Evolutionary conservation across 2,113 vertebrate genomes (phyloP), one percentile per base, ranked within the genome.

Genomic region (Corvus moneduloides): DNA sequence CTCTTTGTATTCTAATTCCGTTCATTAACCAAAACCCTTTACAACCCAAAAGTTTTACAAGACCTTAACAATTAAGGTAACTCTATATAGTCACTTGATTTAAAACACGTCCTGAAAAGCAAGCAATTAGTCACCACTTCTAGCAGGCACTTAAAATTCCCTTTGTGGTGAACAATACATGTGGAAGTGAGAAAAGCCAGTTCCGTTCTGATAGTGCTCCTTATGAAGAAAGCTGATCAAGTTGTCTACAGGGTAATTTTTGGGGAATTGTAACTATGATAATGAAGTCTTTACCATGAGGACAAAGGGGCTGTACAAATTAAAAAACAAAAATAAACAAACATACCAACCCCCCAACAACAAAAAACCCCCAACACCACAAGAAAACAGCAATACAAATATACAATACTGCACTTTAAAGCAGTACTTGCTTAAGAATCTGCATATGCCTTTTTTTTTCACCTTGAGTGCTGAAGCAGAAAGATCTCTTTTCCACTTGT

Each of bases 91-190:
- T 94, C 68, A 90, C 88, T 80, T 90, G 82, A 95, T 94, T 94
- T 93, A 93, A 92, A 96, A 90, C 72, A 67, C 13, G 44, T 73
- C 55, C 93, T 90, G 82, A 91, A 90, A 95, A 92, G 82, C 77
- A 88, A 93, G 85, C 83, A 96, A 94, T 96, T 94, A 96, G 87
- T 93, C 78, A 95, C 55, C 76, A 91, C 67, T 92, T 90, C 75
- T 48, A 80, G 68, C 30, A 86, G 58, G 44, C 75, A 88, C 84
- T 92, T 90, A 67, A 71, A 83, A 86, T 91, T 86, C 68, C 44
- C 56, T 94, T 86, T 80, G 63, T 66, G 30, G 56, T 32, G 30
- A 94, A 95, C 84, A 94, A 73, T 32, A 30, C 63, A 78, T 0
- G 6, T 26, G 26, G 16, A 84, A 89, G 51, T 71, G 64, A 93